Evolutionary conservation across 2,113 vertebrate genomes (phyloP), one percentile per base, ranked within the genome.

Genomic region (Candoia aspera): DNA sequence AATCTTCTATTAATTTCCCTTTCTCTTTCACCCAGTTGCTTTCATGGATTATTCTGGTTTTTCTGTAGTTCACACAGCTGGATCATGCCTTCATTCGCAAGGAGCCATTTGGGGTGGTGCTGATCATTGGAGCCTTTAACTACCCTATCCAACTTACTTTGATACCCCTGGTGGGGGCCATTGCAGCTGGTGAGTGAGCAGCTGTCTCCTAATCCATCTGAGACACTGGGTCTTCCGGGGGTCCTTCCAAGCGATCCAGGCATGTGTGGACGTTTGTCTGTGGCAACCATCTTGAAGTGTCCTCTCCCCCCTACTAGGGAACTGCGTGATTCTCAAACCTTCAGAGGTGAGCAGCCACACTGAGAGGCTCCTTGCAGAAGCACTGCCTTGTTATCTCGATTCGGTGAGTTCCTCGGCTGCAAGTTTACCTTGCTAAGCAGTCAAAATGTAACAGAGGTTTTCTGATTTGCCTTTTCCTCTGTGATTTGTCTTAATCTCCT

Each of bases 81-180:
- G 98, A 98, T 90, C 96, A 97, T 0, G 98, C 97, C 94, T 97
- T 99, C 95, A 97, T 98, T 96, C 97, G 97, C 89, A 98, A 97
- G 94, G 98, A 99, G 54, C 98, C 99, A 0, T 97, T 97, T 0
- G 99, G 99, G 0, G 97, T 99, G 94, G 98, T 98, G 84, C 96
- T 99, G 12, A 97, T 99, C 94, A 96, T 99, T 0, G 96, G 96
- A 0, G 96, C 98, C 91, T 99, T 98, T 98, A 98, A 98, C 60
- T 98, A 97, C 93, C 98, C 99, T 0, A 49, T 99, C 91, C 95
- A 99, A 37, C 97, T 98, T 91, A 88, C 96, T 58, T 96, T 99
- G 42, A 94, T 97, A 90, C 98, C 99, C 0, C 97, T 99, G 91
- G 97, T 99, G 0, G 98, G 99, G 8, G 98, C 98, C 90, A 98